Percentiles rank a stretch among this genome's conserved stretches.
Conservation (phyloP, 2,888 invertebrate genomes). For the Lagria hirta region DNA sequence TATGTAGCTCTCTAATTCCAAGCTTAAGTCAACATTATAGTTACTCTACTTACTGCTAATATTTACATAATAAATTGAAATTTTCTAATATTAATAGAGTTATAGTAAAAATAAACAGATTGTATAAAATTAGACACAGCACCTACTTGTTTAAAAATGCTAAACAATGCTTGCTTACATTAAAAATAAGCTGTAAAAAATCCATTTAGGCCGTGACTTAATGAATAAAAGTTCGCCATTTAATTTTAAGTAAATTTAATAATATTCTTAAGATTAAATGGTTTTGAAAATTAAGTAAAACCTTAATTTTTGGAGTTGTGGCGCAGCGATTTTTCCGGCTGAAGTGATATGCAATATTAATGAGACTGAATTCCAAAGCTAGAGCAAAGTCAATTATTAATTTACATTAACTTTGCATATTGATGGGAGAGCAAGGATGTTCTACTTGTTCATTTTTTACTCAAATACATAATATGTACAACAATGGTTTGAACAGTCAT, state of each 20-base stretch:
- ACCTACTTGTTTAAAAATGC: too few relatives aligned
- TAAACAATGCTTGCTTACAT: too few relatives aligned
- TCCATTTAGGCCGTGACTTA: too few relatives aligned
- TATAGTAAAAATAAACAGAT: too few relatives aligned
- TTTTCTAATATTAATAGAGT: conserved; percentile 5
- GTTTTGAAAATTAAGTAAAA: too few relatives aligned
- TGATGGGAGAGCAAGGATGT: too few relatives aligned
- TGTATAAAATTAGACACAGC: too few relatives aligned
- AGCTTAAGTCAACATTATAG: conserved; percentile 22
- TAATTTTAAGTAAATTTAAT: too few relatives aligned
- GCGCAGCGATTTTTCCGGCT: conserved; percentile 9
- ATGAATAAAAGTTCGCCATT: too few relatives aligned
- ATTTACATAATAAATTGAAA: conserved; percentile 21
- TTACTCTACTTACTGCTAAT: conserved; percentile 21
- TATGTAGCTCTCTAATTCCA: conserved; percentile 25
- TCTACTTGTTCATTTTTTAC: too few relatives aligned
- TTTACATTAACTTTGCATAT: conserved; percentile 13
- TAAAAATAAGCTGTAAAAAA: too few relatives aligned
- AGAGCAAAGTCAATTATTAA: conserved; percentile 13
- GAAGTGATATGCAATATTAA: conserved; percentile 20
- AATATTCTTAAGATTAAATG: too few relatives aligned
- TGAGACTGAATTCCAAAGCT: conserved; percentile 9
- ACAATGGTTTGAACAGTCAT: conserved; percentile 15
- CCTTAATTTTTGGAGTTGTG: conserved; percentile 1
- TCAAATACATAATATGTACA: conserved; percentile 17